phyloP scores from a whole-genome alignment of 2,797 vertebrate species.

The Petrocephalus sullivani region DNA sequence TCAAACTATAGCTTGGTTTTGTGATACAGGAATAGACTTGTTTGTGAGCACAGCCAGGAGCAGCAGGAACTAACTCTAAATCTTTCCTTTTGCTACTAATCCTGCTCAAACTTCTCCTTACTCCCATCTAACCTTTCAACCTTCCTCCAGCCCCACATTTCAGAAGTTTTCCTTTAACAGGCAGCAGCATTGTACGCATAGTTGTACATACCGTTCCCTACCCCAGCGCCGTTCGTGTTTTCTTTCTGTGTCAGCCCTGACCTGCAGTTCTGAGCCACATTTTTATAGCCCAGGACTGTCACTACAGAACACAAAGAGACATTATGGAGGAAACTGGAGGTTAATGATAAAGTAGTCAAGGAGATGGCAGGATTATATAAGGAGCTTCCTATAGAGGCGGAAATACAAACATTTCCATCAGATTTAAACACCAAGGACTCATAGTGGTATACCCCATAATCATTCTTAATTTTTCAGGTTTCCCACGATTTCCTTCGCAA shows the following conservation, averaged over 20 bases:
- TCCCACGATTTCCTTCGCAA: neutral
- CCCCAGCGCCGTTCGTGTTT: neutral
- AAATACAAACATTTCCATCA: neutral
- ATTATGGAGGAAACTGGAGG: neutral
- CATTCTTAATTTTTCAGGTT: neutral
- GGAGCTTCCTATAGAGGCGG: neutral
- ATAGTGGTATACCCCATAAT: neutral
- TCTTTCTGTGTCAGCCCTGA: neutral
- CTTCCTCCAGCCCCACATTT: constrained; percentile 26
- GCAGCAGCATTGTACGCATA: neutral
- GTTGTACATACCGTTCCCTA: neutral
- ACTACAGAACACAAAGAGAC: neutral
- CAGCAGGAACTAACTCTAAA: constrained; percentile 14
- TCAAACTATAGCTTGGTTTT: constrained; percentile 46
- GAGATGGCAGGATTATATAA: neutral
- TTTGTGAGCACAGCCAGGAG: constrained; percentile 28
- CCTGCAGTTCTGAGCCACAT: neutral
- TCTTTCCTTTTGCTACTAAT: neutral
- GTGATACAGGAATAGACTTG: constrained; percentile 35
- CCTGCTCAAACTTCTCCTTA: constrained; percentile 17
- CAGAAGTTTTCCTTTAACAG: constrained; percentile 13
- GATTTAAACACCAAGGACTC: neutral
- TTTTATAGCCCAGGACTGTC: neutral
- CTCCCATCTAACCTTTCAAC: constrained; percentile 3
- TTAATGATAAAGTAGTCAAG: neutral